Conservation (phyloP, 2,888 invertebrate species). For the Branchellion lobata region DNA sequence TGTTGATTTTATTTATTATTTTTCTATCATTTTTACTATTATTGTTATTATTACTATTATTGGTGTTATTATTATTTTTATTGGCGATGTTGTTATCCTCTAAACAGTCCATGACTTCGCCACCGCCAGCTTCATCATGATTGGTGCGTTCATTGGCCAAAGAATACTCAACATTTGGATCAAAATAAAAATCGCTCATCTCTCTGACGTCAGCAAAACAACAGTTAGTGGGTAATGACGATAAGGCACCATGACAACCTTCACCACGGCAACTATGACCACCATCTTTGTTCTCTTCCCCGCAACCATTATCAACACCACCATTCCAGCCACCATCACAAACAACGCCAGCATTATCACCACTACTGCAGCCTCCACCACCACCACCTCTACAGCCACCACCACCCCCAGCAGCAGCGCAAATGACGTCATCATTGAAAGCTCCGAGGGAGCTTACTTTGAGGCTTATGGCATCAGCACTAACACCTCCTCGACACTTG, state of each 20-base stretch:
- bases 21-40: background rate
- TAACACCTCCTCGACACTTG: too few species aligned
- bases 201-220: slow-evolving; percentile 1
- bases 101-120: background rate
- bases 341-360: background rate
- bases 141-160: background rate
- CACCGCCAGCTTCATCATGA: background rate
- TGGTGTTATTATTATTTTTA: background rate
- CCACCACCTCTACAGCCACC: background rate
- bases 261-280: background rate
- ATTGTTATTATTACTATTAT: background rate
- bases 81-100: background rate
- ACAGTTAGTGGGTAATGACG: background rate
- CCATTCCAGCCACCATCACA: background rate
- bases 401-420: background rate
- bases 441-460: background rate
- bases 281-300: background rate
- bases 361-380: background rate
- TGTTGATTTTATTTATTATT: too few species aligned
- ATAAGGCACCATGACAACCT: background rate
- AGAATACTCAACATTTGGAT: background rate
- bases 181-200: background rate
- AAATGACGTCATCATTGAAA: background rate
- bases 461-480: background rate
- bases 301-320: background rate